Conservation (phyloP, 2,113 vertebrate species). For the Gymnorhina tibicen region DNA sequence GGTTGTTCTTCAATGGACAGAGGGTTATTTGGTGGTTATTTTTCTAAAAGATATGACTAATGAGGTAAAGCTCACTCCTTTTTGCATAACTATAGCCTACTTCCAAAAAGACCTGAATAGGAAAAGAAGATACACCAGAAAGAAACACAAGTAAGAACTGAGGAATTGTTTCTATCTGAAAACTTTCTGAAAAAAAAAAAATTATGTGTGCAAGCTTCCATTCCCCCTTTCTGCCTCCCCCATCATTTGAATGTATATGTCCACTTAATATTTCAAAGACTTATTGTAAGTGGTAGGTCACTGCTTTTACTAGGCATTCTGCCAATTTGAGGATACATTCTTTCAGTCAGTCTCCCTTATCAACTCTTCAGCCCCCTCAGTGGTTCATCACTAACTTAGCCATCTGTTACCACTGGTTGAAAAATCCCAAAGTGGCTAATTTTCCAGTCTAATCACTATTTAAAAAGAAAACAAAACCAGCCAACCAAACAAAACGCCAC, state of each 20-base stretch:
- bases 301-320: constrained; percentile 24
- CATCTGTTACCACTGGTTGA: constrained; percentile 37
- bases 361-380: constrained; percentile 10
- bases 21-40: not conserved
- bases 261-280: constrained; percentile 34
- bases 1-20: not conserved
- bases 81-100: not conserved
- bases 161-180: not conserved
- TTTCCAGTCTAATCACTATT: constrained; percentile 37
- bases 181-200: not conserved
- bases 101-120: not conserved
- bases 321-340: not conserved
- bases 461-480: not conserved
- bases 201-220: not conserved
- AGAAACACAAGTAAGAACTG: not conserved
- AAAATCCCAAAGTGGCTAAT: constrained; percentile 17
- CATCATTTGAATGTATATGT: not conserved
- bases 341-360: constrained; percentile 31
- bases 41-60: not conserved
- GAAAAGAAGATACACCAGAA: not conserved
- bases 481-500: not conserved
- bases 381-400: constrained; percentile 26
- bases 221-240: fast-evolving
- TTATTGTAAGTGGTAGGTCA: not conserved
- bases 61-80: not conserved